Base-by-base conservation (phyloP, 2,113 vertebrate species). In the Emberiza fucata region DNA sequence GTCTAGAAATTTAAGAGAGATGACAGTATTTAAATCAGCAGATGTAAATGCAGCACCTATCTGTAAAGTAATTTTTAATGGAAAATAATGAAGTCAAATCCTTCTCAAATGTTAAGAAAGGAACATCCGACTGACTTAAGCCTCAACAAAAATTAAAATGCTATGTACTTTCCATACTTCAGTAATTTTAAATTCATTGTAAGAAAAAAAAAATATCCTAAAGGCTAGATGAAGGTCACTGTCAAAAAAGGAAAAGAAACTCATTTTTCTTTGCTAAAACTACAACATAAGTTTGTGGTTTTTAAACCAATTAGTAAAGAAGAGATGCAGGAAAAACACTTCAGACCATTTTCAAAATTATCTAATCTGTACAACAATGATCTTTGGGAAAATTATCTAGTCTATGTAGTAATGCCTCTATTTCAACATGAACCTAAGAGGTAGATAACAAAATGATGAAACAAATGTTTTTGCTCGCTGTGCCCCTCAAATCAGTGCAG, bases 391-490 rank as follows among this genome's bases (percentile, higher is more conserved):
- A 98, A 98, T 97, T 97, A 97, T 88, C 97, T 97, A 98, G 97
- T 98, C 98, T 96, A 96, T 98, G 98, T 98, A 99, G 98, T 98
- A 99, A 98, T 98, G 98, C 98, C 98, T 99, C 98, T 98, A 99
- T 98, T 99, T 99, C 98, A 98, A 98, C 98, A 98, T 97, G 94
- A 98, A 97, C 98, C 98, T 98, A 98, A 98, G 99, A 99, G 98
- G 99, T 99, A 99, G 98, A 99, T 99, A 98, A 98, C 97, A 98
- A 98, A 98, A 98, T 98, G 98, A 98, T 98, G 97, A 98, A 98
- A 93, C 97, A 98, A 98, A 98, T 98, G 97, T 98, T 98, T 98
- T 98, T 97, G 98, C 97, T 96, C 95, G 95, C 98, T 98, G 98
- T 98, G 98, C 98, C 98, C 98, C 98, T 99, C 97, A 98, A 98